A percentile compares a stretch with the other conserved stretches of the same genome.
Conservation (phyloP, 2,113 vertebrate genomes). For the Bathybates hornii region DNA sequence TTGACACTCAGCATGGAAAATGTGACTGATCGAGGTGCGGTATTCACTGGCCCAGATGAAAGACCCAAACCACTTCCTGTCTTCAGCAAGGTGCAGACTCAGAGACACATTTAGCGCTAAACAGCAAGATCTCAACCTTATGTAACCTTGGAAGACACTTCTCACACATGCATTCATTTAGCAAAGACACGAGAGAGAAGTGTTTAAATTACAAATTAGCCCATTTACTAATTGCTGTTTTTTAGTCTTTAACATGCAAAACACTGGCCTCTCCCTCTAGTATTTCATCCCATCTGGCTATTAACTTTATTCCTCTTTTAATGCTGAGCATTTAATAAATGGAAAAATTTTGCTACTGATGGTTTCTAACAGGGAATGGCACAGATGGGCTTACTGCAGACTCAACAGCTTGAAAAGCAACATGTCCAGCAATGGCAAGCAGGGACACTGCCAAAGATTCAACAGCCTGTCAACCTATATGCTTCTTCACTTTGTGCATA, state of each 20-base stretch:
- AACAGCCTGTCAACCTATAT: conserved; percentile 55
- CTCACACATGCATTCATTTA: conserved; percentile 36
- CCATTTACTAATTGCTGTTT: conserved; percentile 29
- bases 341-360: conserved; percentile 5
- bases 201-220: conserved; percentile 39
- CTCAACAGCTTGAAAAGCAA: conserved; percentile 71
- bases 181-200: not conserved
- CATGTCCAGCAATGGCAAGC: conserved; percentile 53
- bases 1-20: conserved; percentile 56
- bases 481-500: conserved; percentile 34
- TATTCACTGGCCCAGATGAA: conserved; percentile 43
- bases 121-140: conserved; percentile 14
- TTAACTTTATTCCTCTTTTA: not conserved
- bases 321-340: conserved; percentile 14
- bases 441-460: conserved; percentile 53
- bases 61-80: conserved; percentile 67
- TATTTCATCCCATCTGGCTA: conserved; percentile 34
- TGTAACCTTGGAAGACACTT: conserved; percentile 36
- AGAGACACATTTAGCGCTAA: conserved; percentile 15
- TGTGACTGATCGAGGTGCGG: conserved; percentile 38
- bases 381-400: conserved; percentile 69
- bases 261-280: not conserved
- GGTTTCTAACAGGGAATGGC: conserved; percentile 40
- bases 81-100: conserved; percentile 33
- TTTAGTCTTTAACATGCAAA: conserved; percentile 34